These are phyloP conservation scores for Octopus bimaculoides DNA, from an alignment of 1,140 invertebrate species.

Conservation along the genomic window DNA sequence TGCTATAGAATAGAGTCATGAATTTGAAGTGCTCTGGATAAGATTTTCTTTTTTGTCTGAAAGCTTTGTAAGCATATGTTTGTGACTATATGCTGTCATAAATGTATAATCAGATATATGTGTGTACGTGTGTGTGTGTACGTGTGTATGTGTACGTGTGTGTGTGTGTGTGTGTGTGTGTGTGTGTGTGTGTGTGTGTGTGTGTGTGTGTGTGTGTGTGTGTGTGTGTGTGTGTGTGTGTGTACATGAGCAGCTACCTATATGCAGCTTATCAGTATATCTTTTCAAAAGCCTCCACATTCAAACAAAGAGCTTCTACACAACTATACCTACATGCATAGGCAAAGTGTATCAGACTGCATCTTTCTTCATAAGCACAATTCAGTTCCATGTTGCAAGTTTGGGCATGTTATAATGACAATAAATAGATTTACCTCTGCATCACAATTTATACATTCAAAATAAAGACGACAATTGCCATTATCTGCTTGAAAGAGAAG, in stretches of 20 bases:
- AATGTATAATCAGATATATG: neutral
- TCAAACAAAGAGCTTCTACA: neutral
- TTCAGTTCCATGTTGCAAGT: neutral
- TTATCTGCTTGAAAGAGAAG: too few relatives aligned
- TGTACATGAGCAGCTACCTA: neutral
- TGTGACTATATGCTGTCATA: neutral
- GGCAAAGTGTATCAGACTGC: neutral
- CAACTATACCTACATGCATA: neutral
- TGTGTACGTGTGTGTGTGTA: neutral
- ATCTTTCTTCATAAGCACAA: neutral
- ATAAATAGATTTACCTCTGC: too few relatives aligned
- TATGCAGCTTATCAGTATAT: neutral
- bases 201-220: constrained; percentile 10
- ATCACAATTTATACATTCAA: too few relatives aligned
- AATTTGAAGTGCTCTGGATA: neutral
- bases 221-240: neutral
- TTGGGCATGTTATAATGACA: neutral
- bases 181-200: neutral
- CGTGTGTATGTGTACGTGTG: constrained; percentile 13
- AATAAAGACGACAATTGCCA: too few relatives aligned
- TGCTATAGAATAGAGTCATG: neutral
- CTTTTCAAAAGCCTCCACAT: neutral
- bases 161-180: constrained; percentile 10
- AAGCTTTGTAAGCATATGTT: neutral
- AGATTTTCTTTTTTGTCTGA: neutral